phyloP scores from a whole-genome alignment of 2,797 vertebrate species.

The Kryptolebias ocellatus region DNA sequence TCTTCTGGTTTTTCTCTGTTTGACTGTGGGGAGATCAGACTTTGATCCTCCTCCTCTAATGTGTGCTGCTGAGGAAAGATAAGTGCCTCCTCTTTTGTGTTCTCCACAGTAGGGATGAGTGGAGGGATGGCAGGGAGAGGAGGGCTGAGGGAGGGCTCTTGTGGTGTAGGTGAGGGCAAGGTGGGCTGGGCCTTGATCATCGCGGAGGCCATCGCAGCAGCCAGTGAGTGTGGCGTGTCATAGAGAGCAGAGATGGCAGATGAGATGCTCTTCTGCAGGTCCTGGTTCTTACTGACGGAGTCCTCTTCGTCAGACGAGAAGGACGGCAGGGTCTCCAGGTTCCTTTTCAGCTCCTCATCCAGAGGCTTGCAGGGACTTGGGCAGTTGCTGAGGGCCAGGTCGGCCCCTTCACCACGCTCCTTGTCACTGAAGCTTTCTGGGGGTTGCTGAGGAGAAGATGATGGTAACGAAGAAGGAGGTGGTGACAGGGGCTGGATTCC shows the following conservation, averaged over 20 bases:
- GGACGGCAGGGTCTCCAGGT: slow-evolving; percentile 91
- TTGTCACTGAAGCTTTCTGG: slow-evolving; percentile 57
- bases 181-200: slow-evolving; percentile 67
- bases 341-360: slow-evolving; percentile 91
- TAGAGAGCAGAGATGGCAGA: slow-evolving; percentile 93
- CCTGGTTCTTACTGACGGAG: slow-evolving; percentile 92
- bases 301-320: slow-evolving; percentile 95
- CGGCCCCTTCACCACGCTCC: slow-evolving; percentile 75
- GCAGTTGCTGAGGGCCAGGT: slow-evolving; percentile 83
- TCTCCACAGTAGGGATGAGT: slow-evolving; percentile 48
- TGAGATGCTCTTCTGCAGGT: slow-evolving; percentile 94
- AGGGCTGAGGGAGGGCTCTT: slow-evolving; percentile 60
- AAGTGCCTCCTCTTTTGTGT: slow-evolving; percentile 42
- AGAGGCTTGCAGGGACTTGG: slow-evolving; percentile 89
- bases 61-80: slow-evolving; percentile 28
- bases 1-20: slow-evolving; percentile 38
- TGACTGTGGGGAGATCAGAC: slow-evolving; percentile 3
- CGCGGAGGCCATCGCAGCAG: slow-evolving; percentile 65
- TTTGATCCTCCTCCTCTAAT: slow-evolving; percentile 27
- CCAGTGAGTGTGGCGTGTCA: slow-evolving; percentile 81
- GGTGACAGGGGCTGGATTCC: slow-evolving; percentile 73
- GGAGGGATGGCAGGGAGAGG: slow-evolving; percentile 63
- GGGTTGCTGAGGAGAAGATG: slow-evolving; percentile 43
- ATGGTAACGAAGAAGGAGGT: slow-evolving; percentile 60
- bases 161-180: slow-evolving; percentile 55